Base-by-base conservation (phyloP, 1,140 invertebrate species). In the Tenebrio molitor region DNA sequence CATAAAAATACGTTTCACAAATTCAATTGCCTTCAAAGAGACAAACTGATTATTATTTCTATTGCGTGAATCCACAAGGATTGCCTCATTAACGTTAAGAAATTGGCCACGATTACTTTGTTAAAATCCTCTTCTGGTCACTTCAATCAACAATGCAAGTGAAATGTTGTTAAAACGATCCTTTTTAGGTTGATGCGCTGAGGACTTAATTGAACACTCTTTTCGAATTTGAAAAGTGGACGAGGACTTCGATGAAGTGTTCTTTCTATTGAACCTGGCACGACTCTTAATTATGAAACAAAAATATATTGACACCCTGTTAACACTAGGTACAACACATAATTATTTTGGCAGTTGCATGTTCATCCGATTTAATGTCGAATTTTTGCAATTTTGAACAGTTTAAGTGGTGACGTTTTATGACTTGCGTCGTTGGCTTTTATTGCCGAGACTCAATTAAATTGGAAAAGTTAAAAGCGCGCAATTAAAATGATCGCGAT, bases 251-350 rank as follows among this genome's bases (percentile, higher is more conserved):
- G 3, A 29, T 29, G 25, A 29, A 29, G 25, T 4, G 8, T 29
- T 29, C 3, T 29, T 8, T 29, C 25, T 29, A 29, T 3, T 8
- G 25, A 14, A 8, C 44, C 4, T 50, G 44, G 21, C 44, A 15
- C 19, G 15, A 21, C 41, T 50, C 44, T 50, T 17, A 50, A 29
- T 8, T 3, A 29, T 29, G 25, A 4, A 8, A 29, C 10, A 58
- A 58, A 58, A 58, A 58, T 23, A n/a, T 58, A 58, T 58, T 29
- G 50, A 58, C 50, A 58, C 50, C 50, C 50, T n/a, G 29, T 58
- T 58, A 29, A 25, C 36, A 39, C 36, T 39, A n/a, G n/a, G 36
- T 39, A 39, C 5, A 21, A 53, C 19, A 21, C 29, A 58, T 58
- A 58, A 29, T 58, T 58, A 58, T 58, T 58, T 25, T 23, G 50